Percentiles rank a stretch among this genome's conserved stretches.
Evolutionary conservation across 1,140 invertebrate genomes (phyloP).

Genomic region (Zaprionus inermis): DNA sequence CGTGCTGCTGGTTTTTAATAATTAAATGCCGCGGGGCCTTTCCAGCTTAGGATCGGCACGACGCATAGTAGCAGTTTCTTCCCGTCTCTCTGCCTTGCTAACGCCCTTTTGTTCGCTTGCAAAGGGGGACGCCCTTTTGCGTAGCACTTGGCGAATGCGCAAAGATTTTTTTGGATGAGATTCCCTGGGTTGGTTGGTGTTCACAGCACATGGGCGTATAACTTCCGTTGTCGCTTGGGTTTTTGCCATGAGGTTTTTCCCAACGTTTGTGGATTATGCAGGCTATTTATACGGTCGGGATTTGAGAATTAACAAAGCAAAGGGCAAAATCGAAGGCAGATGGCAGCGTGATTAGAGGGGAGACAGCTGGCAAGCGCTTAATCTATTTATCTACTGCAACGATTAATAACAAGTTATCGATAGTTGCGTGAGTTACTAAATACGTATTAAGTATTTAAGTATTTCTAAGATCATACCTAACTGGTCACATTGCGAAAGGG

Average conservation of each 20-base stretch:
- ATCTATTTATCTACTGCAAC: not conserved
- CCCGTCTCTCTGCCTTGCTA: not conserved
- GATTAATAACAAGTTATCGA: too few relatives aligned
- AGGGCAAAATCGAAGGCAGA: not conserved
- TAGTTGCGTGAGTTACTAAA: too few relatives aligned
- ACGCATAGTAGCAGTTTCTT: conserved; percentile 6
- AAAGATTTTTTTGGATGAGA: conserved; percentile 54
- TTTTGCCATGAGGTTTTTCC: not conserved
- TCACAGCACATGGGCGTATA: conserved; percentile 60
- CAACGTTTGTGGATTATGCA: not conserved
- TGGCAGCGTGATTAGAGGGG: not conserved
- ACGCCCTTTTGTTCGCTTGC: conserved; percentile 37
- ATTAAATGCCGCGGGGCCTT: conserved; percentile 68
- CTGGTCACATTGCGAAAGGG: too few relatives aligned
- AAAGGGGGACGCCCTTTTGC: not conserved
- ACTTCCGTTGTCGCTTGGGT: not conserved
- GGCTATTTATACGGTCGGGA: not conserved
- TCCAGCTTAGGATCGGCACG: conserved; percentile 18
- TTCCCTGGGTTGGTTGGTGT: conserved; percentile 49
- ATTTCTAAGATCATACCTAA: too few relatives aligned
- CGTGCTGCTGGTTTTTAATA: conserved; percentile 52
- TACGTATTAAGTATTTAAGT: too few relatives aligned
- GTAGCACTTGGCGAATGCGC: not conserved
- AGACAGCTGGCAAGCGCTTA: not conserved
- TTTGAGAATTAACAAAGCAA: not conserved